These are phyloP conservation scores for Episyrphus balteatus DNA, from an alignment of 1,140 invertebrate species.

Conservation along the genomic window DNA sequence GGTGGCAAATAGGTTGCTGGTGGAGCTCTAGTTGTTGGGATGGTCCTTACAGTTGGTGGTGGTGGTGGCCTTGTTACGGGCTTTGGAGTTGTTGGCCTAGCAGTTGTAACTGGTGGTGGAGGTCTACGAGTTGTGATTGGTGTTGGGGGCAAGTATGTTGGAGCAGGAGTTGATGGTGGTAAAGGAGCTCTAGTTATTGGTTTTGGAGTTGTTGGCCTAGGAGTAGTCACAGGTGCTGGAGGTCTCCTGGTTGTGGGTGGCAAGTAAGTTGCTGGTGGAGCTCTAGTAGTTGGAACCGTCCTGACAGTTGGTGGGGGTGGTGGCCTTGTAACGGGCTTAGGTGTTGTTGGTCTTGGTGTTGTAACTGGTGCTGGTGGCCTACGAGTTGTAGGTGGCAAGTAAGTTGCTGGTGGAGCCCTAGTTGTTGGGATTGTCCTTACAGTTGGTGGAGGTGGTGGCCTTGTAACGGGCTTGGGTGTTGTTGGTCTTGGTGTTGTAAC, in stretches of 20 bases:
- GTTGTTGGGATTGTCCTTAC: neutral
- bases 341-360: neutral
- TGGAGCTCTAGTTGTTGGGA: neutral
- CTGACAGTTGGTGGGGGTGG: neutral
- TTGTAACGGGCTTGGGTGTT: neutral
- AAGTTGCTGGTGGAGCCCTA: conserved; percentile 4
- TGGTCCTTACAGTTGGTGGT: neutral
- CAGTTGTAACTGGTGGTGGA: neutral
- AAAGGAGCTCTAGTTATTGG: conserved; percentile 3
- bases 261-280: conserved; percentile 3
- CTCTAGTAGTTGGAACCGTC: too few relatives aligned
- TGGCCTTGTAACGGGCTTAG: neutral
- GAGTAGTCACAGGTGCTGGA: neutral
- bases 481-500: neutral
- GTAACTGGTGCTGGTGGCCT: neutral
- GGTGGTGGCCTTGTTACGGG: neutral
- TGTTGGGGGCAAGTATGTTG: neutral
- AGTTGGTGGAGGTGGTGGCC: neutral
- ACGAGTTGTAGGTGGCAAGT: conserved; percentile 6
- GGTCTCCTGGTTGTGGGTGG: neutral
- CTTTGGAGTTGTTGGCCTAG: neutral
- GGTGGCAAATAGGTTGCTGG: conserved; percentile 5
- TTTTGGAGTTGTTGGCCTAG: neutral
- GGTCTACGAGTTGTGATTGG: neutral
- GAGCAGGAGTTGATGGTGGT: neutral